Evolutionary conservation across 2,888 invertebrate genomes (phyloP).

Genomic region (Patella pellucida): DNA sequence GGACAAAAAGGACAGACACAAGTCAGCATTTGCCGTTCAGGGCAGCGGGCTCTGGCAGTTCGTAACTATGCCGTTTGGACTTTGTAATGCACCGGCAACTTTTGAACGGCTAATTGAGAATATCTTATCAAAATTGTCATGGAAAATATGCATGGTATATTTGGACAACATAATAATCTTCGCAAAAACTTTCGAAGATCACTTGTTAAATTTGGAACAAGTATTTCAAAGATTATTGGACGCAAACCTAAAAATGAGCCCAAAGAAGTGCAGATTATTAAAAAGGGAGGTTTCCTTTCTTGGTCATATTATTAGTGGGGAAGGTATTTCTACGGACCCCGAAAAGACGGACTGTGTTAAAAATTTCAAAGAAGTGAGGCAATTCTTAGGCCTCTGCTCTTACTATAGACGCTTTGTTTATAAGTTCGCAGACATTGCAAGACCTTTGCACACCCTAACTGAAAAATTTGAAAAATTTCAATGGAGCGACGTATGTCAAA

Average conservation of each 20-base stretch:
- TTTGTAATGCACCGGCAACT: slow-evolving; percentile 6
- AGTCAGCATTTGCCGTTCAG: slow-evolving; percentile 9
- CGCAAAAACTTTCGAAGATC: background rate
- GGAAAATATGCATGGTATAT: slow-evolving; percentile 9
- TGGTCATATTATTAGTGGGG: background rate
- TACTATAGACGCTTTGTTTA: background rate
- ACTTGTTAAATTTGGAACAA: background rate
- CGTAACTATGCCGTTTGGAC: slow-evolving; percentile 11
- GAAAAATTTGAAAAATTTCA: background rate
- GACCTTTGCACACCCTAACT: background rate
- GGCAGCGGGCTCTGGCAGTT: slow-evolving; percentile 15
- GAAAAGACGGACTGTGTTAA: background rate
- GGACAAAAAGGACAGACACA: slow-evolving; percentile 5
- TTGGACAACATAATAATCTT: background rate
- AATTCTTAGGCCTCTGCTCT: background rate
- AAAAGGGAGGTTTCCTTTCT: background rate
- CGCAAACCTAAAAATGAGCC: background rate
- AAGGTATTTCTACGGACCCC: background rate
- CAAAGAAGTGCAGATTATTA: background rate
- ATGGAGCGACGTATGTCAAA: slow-evolving; percentile 1
- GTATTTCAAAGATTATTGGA: background rate
- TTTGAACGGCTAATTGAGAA: slow-evolving; percentile 2
- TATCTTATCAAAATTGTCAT: background rate
- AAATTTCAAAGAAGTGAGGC: background rate
- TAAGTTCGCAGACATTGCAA: background rate